Evolutionary conservation across 2,797 vertebrate genomes (phyloP).

Genomic region (Sitta carolinensis): DNA sequence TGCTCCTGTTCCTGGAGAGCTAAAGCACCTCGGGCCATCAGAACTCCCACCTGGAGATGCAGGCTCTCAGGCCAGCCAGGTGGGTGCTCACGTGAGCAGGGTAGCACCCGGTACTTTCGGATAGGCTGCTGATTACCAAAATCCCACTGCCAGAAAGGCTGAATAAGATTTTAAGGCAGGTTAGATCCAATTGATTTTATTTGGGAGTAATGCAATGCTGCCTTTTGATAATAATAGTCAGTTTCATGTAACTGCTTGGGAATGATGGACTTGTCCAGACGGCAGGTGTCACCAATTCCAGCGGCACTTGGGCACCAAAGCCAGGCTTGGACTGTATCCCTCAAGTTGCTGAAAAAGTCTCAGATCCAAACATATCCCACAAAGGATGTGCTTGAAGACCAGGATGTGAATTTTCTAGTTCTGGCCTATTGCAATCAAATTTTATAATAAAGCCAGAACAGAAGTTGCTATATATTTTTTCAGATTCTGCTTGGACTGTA

Average conservation of each 20-base stretch:
- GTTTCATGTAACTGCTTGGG: background rate
- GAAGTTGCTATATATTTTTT: background rate
- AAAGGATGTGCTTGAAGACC: background rate
- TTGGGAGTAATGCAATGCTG: background rate
- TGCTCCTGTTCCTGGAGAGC: background rate
- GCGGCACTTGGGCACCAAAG: background rate
- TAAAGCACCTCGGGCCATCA: background rate
- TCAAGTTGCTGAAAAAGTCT: background rate
- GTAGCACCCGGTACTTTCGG: background rate
- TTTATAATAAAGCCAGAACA: background rate
- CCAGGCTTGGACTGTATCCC: background rate
- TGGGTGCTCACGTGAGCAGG: rapidly evolving
- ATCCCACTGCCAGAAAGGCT: background rate
- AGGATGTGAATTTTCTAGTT: background rate
- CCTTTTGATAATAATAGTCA: background rate
- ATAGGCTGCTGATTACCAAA: background rate
- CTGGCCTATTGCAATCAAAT: background rate
- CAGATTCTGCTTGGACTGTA: background rate
- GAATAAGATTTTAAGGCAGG: background rate
- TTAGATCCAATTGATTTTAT: background rate
- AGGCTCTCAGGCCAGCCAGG: background rate
- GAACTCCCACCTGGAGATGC: background rate
- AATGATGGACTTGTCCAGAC: background rate
- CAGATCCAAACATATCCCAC: background rate
- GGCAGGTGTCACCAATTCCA: background rate